Percentiles rank a stretch among this genome's conserved stretches.
Conservation (phyloP, 2,113 vertebrate species). For the Suricata suricatta region DNA sequence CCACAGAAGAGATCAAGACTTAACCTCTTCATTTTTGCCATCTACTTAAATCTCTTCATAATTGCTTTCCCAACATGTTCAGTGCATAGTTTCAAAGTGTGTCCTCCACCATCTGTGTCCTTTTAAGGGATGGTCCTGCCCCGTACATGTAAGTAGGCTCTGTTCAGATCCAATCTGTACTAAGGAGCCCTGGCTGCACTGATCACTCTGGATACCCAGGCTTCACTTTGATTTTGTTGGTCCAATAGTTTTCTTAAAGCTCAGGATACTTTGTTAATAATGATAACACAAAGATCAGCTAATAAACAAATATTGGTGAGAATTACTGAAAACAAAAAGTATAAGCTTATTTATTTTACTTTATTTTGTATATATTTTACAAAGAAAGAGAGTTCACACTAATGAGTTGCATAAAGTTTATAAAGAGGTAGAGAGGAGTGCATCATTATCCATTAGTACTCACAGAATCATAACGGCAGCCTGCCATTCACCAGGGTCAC, state of each 20-base stretch:
- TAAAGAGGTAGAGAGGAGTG: neutral
- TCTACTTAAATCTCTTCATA: conserved; percentile 72
- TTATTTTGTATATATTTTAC: neutral
- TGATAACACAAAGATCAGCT: neutral
- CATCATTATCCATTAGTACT: neutral
- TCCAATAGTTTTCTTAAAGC: neutral
- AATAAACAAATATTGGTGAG: neutral
- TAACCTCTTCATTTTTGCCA: conserved; percentile 64
- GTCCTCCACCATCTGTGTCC: conserved; percentile 60
- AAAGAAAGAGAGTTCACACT: neutral
- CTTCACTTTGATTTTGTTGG: neutral
- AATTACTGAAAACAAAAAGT: neutral
- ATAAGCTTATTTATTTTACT: neutral
- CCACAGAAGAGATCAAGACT: conserved; percentile 62
- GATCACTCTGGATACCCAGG: too few relatives aligned
- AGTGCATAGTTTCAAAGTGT: neutral
- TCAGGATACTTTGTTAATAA: neutral
- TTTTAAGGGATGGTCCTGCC: neutral
- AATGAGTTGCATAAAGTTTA: neutral
- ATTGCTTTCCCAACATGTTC: conserved; percentile 66
- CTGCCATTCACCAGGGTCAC: neutral
- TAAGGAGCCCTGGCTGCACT: neutral
- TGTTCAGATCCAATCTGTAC: neutral
- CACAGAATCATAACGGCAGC: accelerated
- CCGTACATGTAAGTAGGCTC: neutral